Conservation (phyloP, 2,888 invertebrate genomes). For the Parapristionchus giblindavisi region DNA sequence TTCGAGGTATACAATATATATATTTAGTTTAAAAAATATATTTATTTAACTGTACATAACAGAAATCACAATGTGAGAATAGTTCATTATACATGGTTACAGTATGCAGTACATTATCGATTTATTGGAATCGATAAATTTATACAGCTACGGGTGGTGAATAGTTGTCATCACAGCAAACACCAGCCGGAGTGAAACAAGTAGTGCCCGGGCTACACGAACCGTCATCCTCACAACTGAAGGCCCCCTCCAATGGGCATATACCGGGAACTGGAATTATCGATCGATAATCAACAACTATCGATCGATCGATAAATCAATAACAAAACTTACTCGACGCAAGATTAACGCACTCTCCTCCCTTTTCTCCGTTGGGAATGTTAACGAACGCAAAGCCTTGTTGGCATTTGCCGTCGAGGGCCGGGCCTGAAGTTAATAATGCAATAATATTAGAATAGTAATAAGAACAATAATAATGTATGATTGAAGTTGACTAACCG, state of each 20-base stretch:
- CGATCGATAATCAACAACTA: no score
- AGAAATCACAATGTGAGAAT: no score
- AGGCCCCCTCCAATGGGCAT: neutral
- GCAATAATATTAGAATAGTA: no score
- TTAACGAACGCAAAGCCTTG: neutral
- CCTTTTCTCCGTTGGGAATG: slow-evolving; percentile 13
- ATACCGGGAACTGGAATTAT: slow-evolving; percentile 24
- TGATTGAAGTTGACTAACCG: neutral
- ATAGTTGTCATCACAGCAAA: neutral
- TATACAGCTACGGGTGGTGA: no score
- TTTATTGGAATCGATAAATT: no score
- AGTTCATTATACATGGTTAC: no score
- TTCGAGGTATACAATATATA: slow-evolving; percentile 17
- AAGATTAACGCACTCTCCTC: slow-evolving; percentile 10
- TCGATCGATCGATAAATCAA: no score
- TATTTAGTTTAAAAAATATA: neutral
- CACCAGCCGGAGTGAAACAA: neutral
- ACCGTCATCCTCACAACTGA: neutral
- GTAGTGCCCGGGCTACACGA: neutral
- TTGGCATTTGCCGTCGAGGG: slow-evolving; percentile 1
- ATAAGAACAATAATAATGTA: neutral
- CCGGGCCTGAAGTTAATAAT: slow-evolving; percentile 27
- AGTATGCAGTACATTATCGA: no score
- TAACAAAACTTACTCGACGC: neutral
- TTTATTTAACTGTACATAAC: no score